These are phyloP conservation scores for Scopus umbretta DNA, from an alignment of 2,113 vertebrate genomes.

Conservation along the genomic window DNA sequence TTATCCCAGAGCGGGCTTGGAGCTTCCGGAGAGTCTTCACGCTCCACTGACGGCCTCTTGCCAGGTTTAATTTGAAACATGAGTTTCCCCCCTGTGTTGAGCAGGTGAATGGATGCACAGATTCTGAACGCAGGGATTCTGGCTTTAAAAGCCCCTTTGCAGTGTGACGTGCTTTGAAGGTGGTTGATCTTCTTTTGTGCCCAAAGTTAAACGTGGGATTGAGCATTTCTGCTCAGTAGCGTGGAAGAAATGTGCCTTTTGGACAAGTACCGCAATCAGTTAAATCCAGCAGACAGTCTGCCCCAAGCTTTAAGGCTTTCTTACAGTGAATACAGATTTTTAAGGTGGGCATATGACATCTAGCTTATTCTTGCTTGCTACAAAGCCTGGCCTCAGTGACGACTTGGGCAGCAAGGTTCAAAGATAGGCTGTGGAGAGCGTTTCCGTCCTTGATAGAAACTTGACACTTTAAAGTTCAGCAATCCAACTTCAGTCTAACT, in stretches of 20 bases:
- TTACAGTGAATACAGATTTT: background rate
- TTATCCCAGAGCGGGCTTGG: rapidly evolving
- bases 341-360: background rate
- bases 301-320: background rate
- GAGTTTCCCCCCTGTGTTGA: background rate
- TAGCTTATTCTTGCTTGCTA: background rate
- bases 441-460: background rate
- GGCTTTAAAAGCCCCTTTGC: background rate
- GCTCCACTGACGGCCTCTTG: background rate
- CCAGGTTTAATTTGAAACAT: background rate
- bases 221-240: background rate
- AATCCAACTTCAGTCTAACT: background rate
- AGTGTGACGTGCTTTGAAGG: rapidly evolving
- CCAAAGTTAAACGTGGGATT: too few species aligned
- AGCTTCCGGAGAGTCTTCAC: too few species aligned
- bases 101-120: background rate
- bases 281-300: background rate
- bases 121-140: too few species aligned
- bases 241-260: background rate
- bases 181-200: background rate
- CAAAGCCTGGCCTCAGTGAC: background rate
- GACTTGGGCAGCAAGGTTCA: background rate
- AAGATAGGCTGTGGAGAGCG: background rate
- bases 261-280: rapidly evolving
- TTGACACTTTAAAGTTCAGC: background rate